Conservation (phyloP, 1,140 invertebrate genomes). For the Cherax quadricarinatus region DNA sequence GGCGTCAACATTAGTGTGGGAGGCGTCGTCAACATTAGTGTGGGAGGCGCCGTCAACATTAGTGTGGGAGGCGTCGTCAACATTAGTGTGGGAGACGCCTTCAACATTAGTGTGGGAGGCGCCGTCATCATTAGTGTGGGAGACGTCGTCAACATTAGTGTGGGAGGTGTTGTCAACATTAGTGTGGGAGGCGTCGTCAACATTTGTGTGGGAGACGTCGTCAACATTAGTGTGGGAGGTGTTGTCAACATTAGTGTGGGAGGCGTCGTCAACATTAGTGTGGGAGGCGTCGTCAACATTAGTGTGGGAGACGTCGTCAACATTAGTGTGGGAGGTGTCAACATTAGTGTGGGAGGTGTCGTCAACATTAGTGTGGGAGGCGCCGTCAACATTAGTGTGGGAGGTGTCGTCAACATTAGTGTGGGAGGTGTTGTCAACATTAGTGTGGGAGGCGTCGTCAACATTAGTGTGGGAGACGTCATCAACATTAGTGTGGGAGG, state of each 20-base stretch:
- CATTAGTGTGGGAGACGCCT: too few species aligned
- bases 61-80: slow-evolving; percentile 20
- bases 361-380: slow-evolving; percentile 29
- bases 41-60: too few species aligned
- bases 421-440: too few species aligned
- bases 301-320: slow-evolving; percentile 19
- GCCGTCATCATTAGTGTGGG: slow-evolving; percentile 23
- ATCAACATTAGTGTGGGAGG: not conserved
- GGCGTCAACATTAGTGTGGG: too few species aligned
- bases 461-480: too few species aligned
- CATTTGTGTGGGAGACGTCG: slow-evolving; percentile 11
- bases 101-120: not conserved
- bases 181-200: slow-evolving; percentile 20
- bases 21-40: slow-evolving; percentile 32
- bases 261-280: slow-evolving; percentile 29
- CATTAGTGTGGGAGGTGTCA: too few species aligned
- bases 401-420: slow-evolving; percentile 26
- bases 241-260: too few species aligned
- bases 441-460: slow-evolving; percentile 17
- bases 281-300: slow-evolving; percentile 26
- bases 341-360: not conserved
- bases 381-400: slow-evolving; percentile 32
- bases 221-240: too few species aligned
- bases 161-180: too few species aligned
- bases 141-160: slow-evolving; percentile 30